These are phyloP conservation scores for Lates calcarifer DNA, from an alignment of 2,113 vertebrate genomes.

Conservation along the genomic window DNA sequence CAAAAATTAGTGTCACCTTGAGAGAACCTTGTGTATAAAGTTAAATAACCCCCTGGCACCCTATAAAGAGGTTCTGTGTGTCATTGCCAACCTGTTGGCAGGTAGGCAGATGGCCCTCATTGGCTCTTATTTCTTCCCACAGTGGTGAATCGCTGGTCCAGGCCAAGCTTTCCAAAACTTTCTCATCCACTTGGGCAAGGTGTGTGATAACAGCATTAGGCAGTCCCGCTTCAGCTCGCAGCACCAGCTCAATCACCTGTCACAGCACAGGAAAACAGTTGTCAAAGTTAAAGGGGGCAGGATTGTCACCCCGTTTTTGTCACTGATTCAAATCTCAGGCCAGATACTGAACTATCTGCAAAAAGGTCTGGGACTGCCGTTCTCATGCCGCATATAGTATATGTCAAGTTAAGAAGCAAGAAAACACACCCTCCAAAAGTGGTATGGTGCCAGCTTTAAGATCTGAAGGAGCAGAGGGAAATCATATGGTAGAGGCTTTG, in stretches of 20 bases:
- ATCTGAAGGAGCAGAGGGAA: constrained; percentile 86
- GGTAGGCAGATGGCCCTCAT: constrained; percentile 84
- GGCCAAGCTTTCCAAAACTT: constrained; percentile 89
- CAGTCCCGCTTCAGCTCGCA: constrained; percentile 86
- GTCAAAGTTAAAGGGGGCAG: not conserved
- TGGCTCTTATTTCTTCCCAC: constrained; percentile 88
- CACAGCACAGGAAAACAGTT: not conserved
- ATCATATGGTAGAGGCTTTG: constrained; percentile 81
- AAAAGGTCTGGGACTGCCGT: not conserved
- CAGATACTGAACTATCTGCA: not conserved
- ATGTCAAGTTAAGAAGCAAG: not conserved
- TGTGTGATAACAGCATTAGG: constrained; percentile 85
- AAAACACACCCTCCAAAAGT: constrained; percentile 89
- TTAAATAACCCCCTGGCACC: not conserved
- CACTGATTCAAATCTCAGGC: not conserved
- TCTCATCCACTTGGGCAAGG: constrained; percentile 87
- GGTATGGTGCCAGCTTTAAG: constrained; percentile 88
- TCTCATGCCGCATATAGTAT: not conserved
- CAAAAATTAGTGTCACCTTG: not conserved
- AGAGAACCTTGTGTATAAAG: not conserved
- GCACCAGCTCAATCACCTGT: constrained; percentile 90
- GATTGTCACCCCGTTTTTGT: not conserved
- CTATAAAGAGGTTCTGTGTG: not conserved
- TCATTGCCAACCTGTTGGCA: constrained; percentile 88
- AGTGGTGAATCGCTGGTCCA: constrained; percentile 88